Percentiles rank a stretch among this genome's conserved stretches.
These are phyloP conservation scores for Synergus laeviventris DNA, from an alignment of 2,888 invertebrate genomes.

Conservation along the genomic window DNA sequence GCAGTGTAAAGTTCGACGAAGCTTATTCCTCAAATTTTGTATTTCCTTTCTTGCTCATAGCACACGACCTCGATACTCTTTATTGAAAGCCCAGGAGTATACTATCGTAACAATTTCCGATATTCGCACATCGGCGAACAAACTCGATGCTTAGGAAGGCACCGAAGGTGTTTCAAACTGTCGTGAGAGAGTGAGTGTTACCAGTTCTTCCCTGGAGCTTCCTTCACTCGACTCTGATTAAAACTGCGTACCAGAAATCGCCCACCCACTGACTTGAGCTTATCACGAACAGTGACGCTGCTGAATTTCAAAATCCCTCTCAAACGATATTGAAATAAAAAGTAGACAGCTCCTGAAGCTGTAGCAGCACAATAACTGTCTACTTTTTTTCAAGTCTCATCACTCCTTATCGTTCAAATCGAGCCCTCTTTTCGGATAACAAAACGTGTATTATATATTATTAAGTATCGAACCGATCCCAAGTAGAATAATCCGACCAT, in stretches of 20 bases:
- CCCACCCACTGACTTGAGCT: background rate
- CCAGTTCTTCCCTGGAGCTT: background rate
- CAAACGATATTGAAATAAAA: background rate
- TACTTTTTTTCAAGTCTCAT: background rate
- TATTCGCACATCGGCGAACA: constrained; percentile 32
- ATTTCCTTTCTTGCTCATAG: constrained; percentile 21
- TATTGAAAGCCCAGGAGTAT: constrained; percentile 34
- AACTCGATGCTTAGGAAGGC: background rate
- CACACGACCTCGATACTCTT: constrained; percentile 19
- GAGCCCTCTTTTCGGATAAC: background rate
- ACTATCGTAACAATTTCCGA: constrained; percentile 37
- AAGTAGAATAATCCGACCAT: constrained; percentile 1
- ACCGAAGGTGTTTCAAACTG: constrained; percentile 2
- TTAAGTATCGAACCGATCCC: background rate
- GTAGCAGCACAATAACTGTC: background rate
- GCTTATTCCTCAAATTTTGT: constrained; percentile 25
- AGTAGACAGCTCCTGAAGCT: background rate
- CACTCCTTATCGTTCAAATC: background rate
- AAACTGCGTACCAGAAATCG: background rate
- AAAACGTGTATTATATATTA: background rate
- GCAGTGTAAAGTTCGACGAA: constrained; percentile 12
- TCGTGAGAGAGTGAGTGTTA: background rate
- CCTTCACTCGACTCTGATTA: background rate
- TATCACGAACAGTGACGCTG: background rate
- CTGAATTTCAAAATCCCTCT: background rate